A percentile compares a stretch with the other conserved stretches of the same genome.
phyloP scores from a whole-genome alignment of 2,113 vertebrate genomes.

The Holacanthus passer region DNA sequence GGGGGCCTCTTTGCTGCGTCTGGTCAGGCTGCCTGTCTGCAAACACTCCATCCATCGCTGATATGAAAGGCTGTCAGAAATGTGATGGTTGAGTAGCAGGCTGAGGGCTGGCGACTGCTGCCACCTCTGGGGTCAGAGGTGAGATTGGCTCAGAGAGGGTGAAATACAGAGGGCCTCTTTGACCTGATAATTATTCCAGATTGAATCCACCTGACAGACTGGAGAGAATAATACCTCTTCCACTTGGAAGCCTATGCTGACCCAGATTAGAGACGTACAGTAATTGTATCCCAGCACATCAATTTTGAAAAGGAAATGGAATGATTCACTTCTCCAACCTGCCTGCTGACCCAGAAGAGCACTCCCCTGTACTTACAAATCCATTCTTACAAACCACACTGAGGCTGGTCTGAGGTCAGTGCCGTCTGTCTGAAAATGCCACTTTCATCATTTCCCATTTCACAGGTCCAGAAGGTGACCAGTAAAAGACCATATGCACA shows the following conservation, averaged over 20 bases:
- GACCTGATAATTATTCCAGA: slow-evolving; percentile 76
- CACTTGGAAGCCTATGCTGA: slow-evolving; percentile 37
- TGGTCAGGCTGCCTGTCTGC: slow-evolving; percentile 63
- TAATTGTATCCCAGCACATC: slow-evolving; percentile 56
- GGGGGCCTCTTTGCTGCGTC: slow-evolving; percentile 63
- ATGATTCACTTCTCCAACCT: slow-evolving; percentile 58
- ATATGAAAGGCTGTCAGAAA: slow-evolving; percentile 78
- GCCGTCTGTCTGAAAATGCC: slow-evolving; percentile 47
- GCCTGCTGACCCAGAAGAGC: slow-evolving; percentile 51
- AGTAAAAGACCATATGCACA: neutral
- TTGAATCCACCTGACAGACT: slow-evolving; percentile 75
- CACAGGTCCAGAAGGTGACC: slow-evolving; percentile 19
- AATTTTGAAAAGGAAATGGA: slow-evolving; percentile 68
- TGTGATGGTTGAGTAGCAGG: slow-evolving; percentile 68
- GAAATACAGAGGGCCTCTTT: slow-evolving; percentile 65
- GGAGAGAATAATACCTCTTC: slow-evolving; percentile 57
- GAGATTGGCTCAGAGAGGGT: slow-evolving; percentile 63
- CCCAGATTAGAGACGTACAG: slow-evolving; percentile 57
- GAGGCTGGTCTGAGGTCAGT: slow-evolving; percentile 42
- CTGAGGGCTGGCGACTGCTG: slow-evolving; percentile 62
- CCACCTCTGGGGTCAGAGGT: slow-evolving; percentile 78
- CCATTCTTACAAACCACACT: slow-evolving; percentile 31
- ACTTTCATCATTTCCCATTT: slow-evolving; percentile 54
- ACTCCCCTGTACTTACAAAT: slow-evolving; percentile 46
- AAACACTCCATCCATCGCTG: slow-evolving; percentile 76